Percentiles rank a stretch among this genome's conserved stretches.
These are phyloP conservation scores for Ernsta delagoae DNA, from an alignment of 2,888 invertebrate genomes.

Conservation along the genomic window DNA sequence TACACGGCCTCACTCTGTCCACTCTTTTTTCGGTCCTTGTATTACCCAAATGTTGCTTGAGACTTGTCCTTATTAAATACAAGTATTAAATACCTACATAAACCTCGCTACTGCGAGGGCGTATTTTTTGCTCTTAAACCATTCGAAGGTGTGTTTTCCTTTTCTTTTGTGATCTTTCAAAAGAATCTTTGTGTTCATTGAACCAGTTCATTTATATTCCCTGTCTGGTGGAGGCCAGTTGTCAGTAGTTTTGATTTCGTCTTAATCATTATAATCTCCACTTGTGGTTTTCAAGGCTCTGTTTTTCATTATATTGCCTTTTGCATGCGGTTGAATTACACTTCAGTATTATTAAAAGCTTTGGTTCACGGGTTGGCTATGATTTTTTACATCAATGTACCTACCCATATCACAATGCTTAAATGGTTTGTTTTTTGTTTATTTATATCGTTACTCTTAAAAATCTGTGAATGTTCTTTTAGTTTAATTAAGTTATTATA, in stretches of 20 bases:
- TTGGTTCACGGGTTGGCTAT: conserved; percentile 8
- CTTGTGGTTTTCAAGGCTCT: conserved; percentile 20
- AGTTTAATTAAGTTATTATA: too few relatives aligned
- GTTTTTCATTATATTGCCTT: conserved; percentile 30
- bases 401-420: background rate
- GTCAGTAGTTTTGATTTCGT: conserved; percentile 42
- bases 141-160: conserved; percentile 39
- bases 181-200: conserved; percentile 57
- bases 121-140: conserved; percentile 48
- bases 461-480: too few relatives aligned
- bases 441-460: too few relatives aligned
- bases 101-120: conserved; percentile 41
- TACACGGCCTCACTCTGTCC: too few relatives aligned
- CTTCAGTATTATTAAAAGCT: conserved; percentile 22
- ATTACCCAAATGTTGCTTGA: too few relatives aligned
- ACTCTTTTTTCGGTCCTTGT: too few relatives aligned
- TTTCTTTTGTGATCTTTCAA: conserved; percentile 53
- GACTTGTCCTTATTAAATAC: too few relatives aligned
- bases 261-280: conserved; percentile 35
- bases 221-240: conserved; percentile 49
- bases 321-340: conserved; percentile 34
- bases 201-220: conserved; percentile 53
- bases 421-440: background rate
- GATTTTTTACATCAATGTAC: conserved; percentile 3
- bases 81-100: too few relatives aligned